phyloP scores from a whole-genome alignment of 2,888 invertebrate genomes.

The Lumbricus terrestris region DNA sequence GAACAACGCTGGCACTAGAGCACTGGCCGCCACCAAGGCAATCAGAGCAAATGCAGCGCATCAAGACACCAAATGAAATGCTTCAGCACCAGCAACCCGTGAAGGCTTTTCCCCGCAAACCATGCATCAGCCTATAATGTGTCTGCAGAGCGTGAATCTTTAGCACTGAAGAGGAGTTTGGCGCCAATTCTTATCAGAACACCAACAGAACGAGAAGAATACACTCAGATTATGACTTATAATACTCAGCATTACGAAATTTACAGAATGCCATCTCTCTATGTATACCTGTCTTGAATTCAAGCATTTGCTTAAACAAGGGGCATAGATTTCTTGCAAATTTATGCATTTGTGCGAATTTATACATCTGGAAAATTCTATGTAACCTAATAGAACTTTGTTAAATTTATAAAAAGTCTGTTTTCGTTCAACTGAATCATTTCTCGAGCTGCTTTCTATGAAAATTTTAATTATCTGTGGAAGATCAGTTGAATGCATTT shows the following conservation, averaged over 20 bases:
- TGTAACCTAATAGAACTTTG: no score
- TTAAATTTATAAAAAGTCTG: no score
- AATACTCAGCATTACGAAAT: neutral
- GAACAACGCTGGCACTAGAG: neutral
- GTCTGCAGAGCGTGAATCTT: neutral
- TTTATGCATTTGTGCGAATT: no score
- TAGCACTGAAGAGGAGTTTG: conserved; percentile 11
- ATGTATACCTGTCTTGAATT: no score
- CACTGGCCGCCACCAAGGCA: neutral
- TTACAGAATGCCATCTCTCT: neutral
- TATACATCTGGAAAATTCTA: no score
- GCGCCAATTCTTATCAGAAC: conserved; percentile 4
- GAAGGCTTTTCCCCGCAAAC: neutral
- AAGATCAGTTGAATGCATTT: no score
- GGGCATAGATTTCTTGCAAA: no score
- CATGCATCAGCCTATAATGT: neutral
- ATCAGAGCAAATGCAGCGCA: neutral
- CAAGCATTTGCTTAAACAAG: no score
- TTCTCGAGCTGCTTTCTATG: no score
- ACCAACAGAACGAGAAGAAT: neutral
- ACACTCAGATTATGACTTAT: neutral
- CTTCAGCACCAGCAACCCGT: neutral
- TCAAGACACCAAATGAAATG: neutral
- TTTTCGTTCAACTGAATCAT: no score
- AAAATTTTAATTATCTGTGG: no score